Evolutionary conservation across 2,113 vertebrate genomes (phyloP).

Genomic region (Caracal caracal): DNA sequence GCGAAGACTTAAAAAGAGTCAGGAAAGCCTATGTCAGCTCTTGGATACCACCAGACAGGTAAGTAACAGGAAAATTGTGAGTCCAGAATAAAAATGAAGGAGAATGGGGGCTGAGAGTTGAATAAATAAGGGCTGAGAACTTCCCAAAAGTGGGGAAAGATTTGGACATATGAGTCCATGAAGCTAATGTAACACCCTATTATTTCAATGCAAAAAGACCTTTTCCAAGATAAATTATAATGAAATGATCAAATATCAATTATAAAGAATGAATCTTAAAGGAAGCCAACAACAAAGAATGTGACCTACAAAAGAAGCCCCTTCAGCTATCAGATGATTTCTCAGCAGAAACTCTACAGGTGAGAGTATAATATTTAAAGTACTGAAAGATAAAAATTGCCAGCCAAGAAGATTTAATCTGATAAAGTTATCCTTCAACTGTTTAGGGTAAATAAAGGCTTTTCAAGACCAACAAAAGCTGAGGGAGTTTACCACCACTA

Average conservation of each 20-base stretch:
- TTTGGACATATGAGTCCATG: not conserved
- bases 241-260: not conserved
- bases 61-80: not conserved
- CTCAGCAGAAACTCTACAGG: not conserved
- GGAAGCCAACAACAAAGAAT: not conserved
- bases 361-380: not conserved
- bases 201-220: not conserved
- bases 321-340: not conserved
- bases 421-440: not conserved
- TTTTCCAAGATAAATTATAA: not conserved
- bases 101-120: not conserved
- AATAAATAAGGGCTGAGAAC: not conserved
- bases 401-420: not conserved
- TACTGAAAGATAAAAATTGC: not conserved
- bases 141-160: not conserved
- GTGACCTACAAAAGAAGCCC: not conserved
- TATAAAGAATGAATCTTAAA: not conserved
- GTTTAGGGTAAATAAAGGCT: not conserved
- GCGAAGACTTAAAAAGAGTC: not conserved
- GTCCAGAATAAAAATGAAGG: not conserved
- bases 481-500: not conserved
- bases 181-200: not conserved
- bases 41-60: not conserved
- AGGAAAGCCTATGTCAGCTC: too few relatives aligned
- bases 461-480: not conserved